Evolutionary conservation across 2,888 invertebrate genomes (phyloP), one percentile per base, ranked within the genome.

Genomic region (Drosophila putrida): DNA sequence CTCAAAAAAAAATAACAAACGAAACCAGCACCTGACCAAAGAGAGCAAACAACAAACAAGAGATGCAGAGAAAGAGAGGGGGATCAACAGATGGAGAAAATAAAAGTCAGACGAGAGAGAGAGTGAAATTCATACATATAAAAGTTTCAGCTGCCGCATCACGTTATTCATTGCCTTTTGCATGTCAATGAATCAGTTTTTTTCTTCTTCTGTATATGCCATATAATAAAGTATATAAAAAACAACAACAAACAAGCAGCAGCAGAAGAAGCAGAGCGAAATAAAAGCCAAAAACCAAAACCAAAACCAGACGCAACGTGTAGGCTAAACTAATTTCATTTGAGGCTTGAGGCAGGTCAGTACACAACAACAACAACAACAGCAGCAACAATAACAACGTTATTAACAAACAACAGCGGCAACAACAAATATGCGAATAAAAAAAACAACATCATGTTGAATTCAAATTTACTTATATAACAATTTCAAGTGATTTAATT

Each of bases 141-240:
- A 11, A 35, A 25, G 11, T 55, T 65, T 44, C 77, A 69, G 73
- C 71, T 68, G 75, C 62, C 43, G 15, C 50, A 4, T 6, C 54
- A 62, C 44, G 50, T 76, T 72, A 67, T 61, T 72, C 71, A 72
- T 60, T 61, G 69, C 54, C 25, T 59, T 60, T 70, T 70, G 83
- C 78, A 81, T 83, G 75, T 67, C 77, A 80, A 87, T 83, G 87
- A 87, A 77, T 89, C 73, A 59, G 71, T 66, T 69, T 75, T 65
- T 20, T 20, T 20, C 3, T 20, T 20, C 20, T 20, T 20, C 20
- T 72, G 38, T 69, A 58, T 67, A 61, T 47, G 35, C 57, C 46
- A 63, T 61, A 54, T 69, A 60, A 53, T 47, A 57, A 53, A 57
- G 28, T 60, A 57, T 55, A 50, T 31, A 54, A 50, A 44, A 28